Evolutionary conservation across 1,140 invertebrate genomes (phyloP), one percentile per base, ranked within the genome.

Genomic region (Armadillidium nasatum): DNA sequence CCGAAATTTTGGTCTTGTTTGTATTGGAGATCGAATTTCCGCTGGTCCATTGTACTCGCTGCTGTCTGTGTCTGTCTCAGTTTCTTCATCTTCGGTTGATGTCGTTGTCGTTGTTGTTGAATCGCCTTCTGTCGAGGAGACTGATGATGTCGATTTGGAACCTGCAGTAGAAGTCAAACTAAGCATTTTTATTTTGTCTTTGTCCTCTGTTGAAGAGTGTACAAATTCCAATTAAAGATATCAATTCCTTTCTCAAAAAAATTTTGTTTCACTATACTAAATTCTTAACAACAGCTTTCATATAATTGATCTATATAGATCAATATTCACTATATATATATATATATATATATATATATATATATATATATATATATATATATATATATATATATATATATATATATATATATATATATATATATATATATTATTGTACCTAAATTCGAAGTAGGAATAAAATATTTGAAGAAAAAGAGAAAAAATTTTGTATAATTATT

Each of bases 1-100:
- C 82, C 92, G 89, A 87, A 94, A 96, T 82, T 93, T 89, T 67
- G 93, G 93, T 81, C 94, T 89, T 73, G 90, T 91, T 46, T 92
- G 92, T 46, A 92, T 92, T 13, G 93, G 93, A 43, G 92, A 74
- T 11, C 79, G 54, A 22, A 80, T 76, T 60, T 80, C 79, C 0
- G 76, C 76, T 3, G 60, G 50, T n/a, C 79, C 79, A 22, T 76
- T 76, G 75, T 72, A 78, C 4, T 80, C 79, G 19, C 68, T 72
- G 75, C 45, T 75, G 77, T 80, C 79, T 2, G 79, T 80, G 72
- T 80, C 79, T 44, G 79, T 76, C 22, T 78, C 77, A 10, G 74
- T 74, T 33, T 67, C 73, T 66, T 80, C 79, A 13, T 80, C 79
- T 60, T 80, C 79, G 15, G 76, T 76, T 60, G 72, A 74, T 69